These are phyloP conservation scores for Glossophaga mutica DNA, from an alignment of 2,797 vertebrate genomes.

Conservation along the genomic window DNA sequence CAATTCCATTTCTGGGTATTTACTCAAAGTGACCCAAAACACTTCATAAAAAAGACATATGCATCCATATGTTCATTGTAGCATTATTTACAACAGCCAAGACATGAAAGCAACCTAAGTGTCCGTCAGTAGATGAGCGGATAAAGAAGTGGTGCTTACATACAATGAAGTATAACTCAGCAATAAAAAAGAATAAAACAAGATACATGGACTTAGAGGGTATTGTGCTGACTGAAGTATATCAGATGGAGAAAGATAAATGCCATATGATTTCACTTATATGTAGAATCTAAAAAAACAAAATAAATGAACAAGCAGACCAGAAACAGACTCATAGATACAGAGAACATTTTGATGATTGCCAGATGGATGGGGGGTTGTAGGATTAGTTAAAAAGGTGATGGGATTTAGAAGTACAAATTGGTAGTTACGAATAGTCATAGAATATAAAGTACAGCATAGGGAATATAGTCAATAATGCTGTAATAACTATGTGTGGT, in stretches of 20 bases:
- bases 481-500: neutral
- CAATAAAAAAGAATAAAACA: neutral
- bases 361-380: neutral
- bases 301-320: neutral
- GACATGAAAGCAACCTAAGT: neutral
- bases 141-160: neutral
- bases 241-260: neutral
- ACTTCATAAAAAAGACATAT: neutral
- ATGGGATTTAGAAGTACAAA: neutral
- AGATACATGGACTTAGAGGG: neutral
- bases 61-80: neutral
- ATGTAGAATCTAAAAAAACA: neutral
- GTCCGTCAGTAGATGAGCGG: neutral
- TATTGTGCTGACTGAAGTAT: neutral
- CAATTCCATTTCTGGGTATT: neutral
- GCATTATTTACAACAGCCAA: neutral
- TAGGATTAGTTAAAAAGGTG: neutral
- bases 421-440: neutral
- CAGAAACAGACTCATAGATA: neutral
- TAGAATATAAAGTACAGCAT: neutral
- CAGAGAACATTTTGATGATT: neutral
- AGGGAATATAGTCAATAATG: neutral
- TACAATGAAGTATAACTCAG: neutral
- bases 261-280: neutral
- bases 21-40: neutral